Evolutionary conservation across 2,797 vertebrate species (phyloP).

Genomic region (Anniella stebbinsi): DNA sequence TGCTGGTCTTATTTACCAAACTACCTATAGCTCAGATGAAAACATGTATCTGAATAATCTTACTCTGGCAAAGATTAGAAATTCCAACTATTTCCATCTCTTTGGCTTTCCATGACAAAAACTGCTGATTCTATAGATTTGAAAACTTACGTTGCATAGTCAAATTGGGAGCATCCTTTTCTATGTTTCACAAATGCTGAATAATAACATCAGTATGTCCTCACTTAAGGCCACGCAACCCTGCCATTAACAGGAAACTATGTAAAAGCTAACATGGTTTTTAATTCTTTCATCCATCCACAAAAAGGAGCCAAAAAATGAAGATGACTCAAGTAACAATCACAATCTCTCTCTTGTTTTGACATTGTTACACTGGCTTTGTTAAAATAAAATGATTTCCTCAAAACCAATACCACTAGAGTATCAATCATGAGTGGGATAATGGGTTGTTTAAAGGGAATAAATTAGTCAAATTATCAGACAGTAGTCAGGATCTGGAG

Average conservation of each 20-base stretch:
- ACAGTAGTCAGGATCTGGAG: neutral
- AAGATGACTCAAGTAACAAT: slow-evolving; percentile 53
- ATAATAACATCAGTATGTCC: neutral
- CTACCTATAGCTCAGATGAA: neutral
- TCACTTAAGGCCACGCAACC: slow-evolving; percentile 17
- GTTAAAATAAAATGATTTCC: slow-evolving; percentile 56
- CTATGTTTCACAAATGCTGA: neutral
- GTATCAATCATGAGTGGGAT: neutral
- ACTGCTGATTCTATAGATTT: neutral
- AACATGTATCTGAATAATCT: neutral
- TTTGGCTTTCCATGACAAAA: neutral
- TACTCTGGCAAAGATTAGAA: neutral
- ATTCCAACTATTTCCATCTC: neutral
- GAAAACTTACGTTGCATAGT: slow-evolving; percentile 16
- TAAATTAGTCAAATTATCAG: neutral
- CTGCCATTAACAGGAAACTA: neutral
- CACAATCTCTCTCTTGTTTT: slow-evolving; percentile 62
- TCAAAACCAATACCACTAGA: slow-evolving; percentile 55
- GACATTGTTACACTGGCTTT: slow-evolving; percentile 53
- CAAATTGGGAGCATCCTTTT: slow-evolving; percentile 8
- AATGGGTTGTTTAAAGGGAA: slow-evolving; percentile 33
- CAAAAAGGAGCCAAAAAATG: slow-evolving; percentile 47
- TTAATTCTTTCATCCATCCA: slow-evolving; percentile 41
- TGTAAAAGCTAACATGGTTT: slow-evolving; percentile 39
- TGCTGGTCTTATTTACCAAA: neutral